Base-by-base conservation (phyloP, 2,113 vertebrate genomes). In the Geothlypis trichas region DNA sequence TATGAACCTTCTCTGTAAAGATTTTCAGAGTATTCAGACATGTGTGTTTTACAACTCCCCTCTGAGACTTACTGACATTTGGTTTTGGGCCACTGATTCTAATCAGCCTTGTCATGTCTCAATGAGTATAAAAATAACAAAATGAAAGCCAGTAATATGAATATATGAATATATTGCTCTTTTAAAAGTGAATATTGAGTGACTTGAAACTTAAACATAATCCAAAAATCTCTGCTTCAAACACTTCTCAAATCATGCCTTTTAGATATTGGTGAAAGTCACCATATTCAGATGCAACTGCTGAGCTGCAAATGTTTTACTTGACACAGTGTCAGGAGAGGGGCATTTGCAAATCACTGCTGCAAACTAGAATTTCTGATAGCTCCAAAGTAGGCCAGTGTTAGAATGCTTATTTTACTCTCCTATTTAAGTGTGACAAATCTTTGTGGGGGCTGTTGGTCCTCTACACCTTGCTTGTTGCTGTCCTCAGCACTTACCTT, bases 81-180 rank as follows among this genome's bases (percentile, higher is more conserved):
- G 35, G 30, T 20, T 93, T 92, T 67, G 69, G 61, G 44, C 61
- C 58, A 77, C 52, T 96, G 86, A 77, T 55, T 87, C 76, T 87
- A n/a, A 94, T 87, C 82, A 86, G 47, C 46, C 59, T 79, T 85
- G 44, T 77, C 89, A 44, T 84, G 61, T 87, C 80, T 93, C 89
- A 78, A 57, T 81, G 37, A 92, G 33, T 84, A 78, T 71, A 91
- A 92, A 90, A 92, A 63, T 90, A 92, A 68, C 33, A 82, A 87
- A 77, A 37, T 84, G 39, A 87, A 94, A 92, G 15, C 19, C 47
- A 89, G 44, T 80, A 55, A 69, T 81, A 84, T 77, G 47, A 93
- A 91, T 93, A 90, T 61, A 93, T 72, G 4, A 88, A 95, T 80
- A 93, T 86, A 89, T 67, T 92, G 42, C 47, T 93, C 33, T 87